phyloP scores from a whole-genome alignment of 2,888 invertebrate genomes.

The Anagyrus pseudococci region DNA sequence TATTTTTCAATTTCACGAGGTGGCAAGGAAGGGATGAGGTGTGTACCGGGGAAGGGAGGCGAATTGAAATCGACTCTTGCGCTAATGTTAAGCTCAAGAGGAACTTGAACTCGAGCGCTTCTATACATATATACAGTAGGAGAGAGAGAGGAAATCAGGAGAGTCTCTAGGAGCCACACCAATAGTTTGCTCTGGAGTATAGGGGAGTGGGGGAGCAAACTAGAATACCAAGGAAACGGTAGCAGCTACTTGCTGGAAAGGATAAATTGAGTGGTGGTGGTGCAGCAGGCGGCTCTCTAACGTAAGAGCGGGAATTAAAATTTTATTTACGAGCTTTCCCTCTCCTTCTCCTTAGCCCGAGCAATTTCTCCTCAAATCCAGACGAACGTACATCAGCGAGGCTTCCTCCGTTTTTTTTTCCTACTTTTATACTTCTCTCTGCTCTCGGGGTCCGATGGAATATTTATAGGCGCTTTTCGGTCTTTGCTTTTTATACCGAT shows the following conservation, averaged over 20 bases:
- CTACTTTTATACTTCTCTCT: too few relatives aligned
- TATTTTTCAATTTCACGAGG: slow-evolving; percentile 36
- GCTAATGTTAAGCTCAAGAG: too few relatives aligned
- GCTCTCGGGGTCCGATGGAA: too few relatives aligned
- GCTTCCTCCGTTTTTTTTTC: background rate
- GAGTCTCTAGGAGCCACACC: too few relatives aligned
- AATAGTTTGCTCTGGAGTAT: too few relatives aligned
- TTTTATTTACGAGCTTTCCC: slow-evolving; percentile 24
- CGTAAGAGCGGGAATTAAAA: slow-evolving; percentile 22
- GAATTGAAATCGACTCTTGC: slow-evolving; percentile 36
- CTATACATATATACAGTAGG: slow-evolving; percentile 19
- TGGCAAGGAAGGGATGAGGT: slow-evolving; percentile 22
- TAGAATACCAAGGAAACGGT: too few relatives aligned
- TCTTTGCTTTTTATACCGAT: too few relatives aligned
- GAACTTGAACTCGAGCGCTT: slow-evolving; percentile 20
- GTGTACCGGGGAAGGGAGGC: slow-evolving; percentile 38
- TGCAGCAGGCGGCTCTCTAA: slow-evolving; percentile 1
- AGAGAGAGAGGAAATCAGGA: background rate
- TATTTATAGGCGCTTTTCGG: too few relatives aligned
- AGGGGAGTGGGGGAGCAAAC: too few relatives aligned
- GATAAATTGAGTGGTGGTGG: slow-evolving; percentile 23
- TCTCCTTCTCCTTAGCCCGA: background rate
- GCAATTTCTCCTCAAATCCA: too few relatives aligned
- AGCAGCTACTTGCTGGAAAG: background rate
- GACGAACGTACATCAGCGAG: background rate